Base-by-base conservation (phyloP, 2,113 vertebrate species). In the Petroica traversi region DNA sequence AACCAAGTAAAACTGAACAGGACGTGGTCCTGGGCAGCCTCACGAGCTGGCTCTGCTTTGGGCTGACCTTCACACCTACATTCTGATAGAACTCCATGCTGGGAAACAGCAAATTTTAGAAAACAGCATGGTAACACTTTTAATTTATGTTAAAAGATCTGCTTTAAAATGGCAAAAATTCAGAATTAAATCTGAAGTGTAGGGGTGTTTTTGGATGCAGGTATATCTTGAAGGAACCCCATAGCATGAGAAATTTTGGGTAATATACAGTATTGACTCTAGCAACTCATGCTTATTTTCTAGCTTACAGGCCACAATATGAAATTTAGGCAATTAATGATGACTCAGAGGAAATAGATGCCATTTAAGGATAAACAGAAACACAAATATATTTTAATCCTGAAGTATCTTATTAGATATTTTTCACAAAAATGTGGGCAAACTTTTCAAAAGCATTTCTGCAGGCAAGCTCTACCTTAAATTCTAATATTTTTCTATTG, bases 101-200 rank as follows among this genome's bases (percentile, higher is more conserved):
- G 17, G 82, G 54, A 80, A 75, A 1, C 0, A 46, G 4, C 11
- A 58, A 31, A 34, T 46, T 36, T 59, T 40, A 38, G 9, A 72
- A 74, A 79, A n/a, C 3, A 19, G 2, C 24, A 15, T 0, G 0
- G 33, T 40, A 33, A 28, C 3, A 26, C 43, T 22, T 58, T 66
- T 36, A 36, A 6, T 16, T 62, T 8, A 26, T 34, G 15, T 14
- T 43, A 52, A 61, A 57, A 62, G 6, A 7, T 40, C 12, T 76
- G 19, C 24, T 88, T 54, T 66, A 58, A 81, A 52, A 6, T 22
- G 40, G 10, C 19, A 38, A 78, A 84, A 79, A 36, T 11, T 28
- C 40, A 43, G 55, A 51, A 10, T 67, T 33, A 38, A 63, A 71
- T 19, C 18, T 46, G 20, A 75, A 55, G 12, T 18, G 19, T 8